A percentile compares a stretch with the other conserved stretches of the same genome.
phyloP scores from a whole-genome alignment of 1,140 invertebrate species.

The Parapsyche elsis region DNA sequence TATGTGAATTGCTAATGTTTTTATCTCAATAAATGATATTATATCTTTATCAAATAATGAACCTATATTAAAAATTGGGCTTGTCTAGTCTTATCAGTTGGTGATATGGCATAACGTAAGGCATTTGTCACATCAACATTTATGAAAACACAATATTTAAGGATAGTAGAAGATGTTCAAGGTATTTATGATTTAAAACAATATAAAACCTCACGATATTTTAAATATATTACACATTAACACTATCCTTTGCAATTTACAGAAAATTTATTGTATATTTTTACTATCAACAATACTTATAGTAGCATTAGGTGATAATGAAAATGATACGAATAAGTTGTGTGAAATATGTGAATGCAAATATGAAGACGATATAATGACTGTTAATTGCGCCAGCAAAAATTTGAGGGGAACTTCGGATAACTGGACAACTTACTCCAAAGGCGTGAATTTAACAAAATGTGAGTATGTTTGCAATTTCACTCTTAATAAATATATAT shows the following conservation, averaged over 20 bases:
- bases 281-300: not conserved
- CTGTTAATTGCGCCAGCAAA: conserved; percentile 6
- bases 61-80: not conserved
- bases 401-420: not conserved
- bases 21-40: not conserved
- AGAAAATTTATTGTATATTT: too few relatives aligned
- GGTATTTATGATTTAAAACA: too few relatives aligned
- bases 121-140: too few relatives aligned
- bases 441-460: not conserved
- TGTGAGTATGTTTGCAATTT: not conserved
- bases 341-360: conserved; percentile 31
- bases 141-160: not conserved
- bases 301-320: conserved; percentile 1
- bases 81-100: not conserved
- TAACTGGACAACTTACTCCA: not conserved
- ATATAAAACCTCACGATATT: too few relatives aligned
- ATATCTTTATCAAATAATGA: conserved; percentile 6
- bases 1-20: too few relatives aligned
- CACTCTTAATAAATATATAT: not conserved
- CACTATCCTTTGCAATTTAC: too few relatives aligned
- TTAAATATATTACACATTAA: too few relatives aligned
- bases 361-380: not conserved
- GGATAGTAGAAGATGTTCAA: not conserved
- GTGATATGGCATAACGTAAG: not conserved
- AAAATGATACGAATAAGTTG: conserved; percentile 19